Base-by-base conservation (phyloP, 2,888 invertebrate genomes). In the Cordilura impudica region DNA sequence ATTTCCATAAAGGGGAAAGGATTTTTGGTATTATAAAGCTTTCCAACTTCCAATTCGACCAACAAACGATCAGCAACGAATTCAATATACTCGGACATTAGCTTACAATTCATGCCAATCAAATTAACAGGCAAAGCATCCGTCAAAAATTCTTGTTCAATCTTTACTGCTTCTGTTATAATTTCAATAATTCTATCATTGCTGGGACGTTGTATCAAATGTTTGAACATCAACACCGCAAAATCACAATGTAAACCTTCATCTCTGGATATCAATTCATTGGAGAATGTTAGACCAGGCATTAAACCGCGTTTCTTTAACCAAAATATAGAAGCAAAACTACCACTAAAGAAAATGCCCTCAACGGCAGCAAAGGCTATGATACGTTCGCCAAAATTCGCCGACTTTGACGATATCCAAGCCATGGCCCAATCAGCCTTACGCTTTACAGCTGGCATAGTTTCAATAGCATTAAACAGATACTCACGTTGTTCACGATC, bases 1-100 rank as follows among this genome's bases (percentile, higher is more conserved):
- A 97, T 95, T 87, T 98, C 98, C 99, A 99, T 99, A 90, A 99
- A 99, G 90, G 97, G 97, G 90, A 99, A 99, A 6, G 99, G 99
- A 91, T 99, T 99, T 85, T 95, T 94, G 0, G 94, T 93, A 84
- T 96, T 94, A 91, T 96, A 99, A 82, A 96, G 89, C 95, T 97
- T 98, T 67, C 94, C 93, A 85, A 96, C 96, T 31, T 94, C 94
- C 45, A 99, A 92, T 88, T 99, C 99, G 0, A 93, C 87, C 2
- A 99, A 92, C 43, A 99, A 91, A 77, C 99, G 93, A 89, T 99
- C 99, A 0, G 99, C 99, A 1, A 99, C 99, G 90, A 97, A 99
- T 91, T 99, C 98, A 71, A 99, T 99, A 90, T 99, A 99, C 80
- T 95, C 92, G 1, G 95, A 95, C 99, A 99, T 99, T 2, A 98